Conservation (phyloP, 1,140 invertebrate genomes). For the Phymorhynchus buccinoides region DNA sequence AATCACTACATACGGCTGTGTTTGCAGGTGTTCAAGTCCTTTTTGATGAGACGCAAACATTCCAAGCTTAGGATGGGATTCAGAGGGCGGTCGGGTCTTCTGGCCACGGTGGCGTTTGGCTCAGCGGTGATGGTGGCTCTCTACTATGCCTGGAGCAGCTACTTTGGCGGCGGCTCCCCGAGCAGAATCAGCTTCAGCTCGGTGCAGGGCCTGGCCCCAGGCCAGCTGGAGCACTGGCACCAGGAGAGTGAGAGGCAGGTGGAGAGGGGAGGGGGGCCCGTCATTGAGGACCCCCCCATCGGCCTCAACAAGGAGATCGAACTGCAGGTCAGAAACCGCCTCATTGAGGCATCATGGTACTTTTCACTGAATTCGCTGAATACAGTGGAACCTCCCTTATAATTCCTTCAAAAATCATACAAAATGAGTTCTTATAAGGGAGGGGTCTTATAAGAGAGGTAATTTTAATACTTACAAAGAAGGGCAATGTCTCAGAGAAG, state of each 20-base stretch:
- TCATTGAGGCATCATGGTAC: too few species aligned
- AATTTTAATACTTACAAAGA: too few species aligned
- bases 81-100: conserved; percentile 20
- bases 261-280: neutral
- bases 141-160: conserved; percentile 25
- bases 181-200: neutral
- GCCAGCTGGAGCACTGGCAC: neutral
- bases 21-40: neutral
- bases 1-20: too few species aligned
- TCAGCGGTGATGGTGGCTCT: neutral
- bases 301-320: conserved; percentile 20
- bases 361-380: too few species aligned
- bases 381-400: too few species aligned
- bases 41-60: conserved; percentile 16
- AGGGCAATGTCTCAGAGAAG: too few species aligned
- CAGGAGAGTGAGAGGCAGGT: neutral
- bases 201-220: neutral
- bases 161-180: neutral
- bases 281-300: conserved; percentile 13
- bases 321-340: conserved; percentile 9
- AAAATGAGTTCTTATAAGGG: too few species aligned
- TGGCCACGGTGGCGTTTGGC: conserved; percentile 12
- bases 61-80: conserved; percentile 21
- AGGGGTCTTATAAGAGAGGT: too few species aligned
- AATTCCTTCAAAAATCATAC: too few species aligned